phyloP scores from a whole-genome alignment of 1,140 invertebrate genomes.

The Anthonomus grandis region DNA sequence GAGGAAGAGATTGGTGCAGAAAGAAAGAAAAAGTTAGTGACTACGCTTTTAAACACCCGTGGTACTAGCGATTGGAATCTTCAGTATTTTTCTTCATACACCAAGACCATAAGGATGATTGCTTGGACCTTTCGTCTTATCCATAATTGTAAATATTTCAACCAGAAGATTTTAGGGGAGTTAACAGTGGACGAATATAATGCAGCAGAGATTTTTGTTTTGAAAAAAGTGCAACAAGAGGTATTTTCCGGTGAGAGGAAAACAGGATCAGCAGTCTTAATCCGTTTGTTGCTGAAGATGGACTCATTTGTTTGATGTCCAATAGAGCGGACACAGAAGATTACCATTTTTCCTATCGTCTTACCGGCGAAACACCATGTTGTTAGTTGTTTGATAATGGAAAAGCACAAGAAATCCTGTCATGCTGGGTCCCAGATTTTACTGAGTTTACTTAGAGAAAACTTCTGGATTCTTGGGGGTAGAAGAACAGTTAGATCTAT shows the following conservation, averaged over 20 bases:
- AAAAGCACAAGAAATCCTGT: constrained; percentile 7
- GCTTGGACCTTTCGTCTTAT: constrained; percentile 36
- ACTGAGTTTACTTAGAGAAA: constrained; percentile 15
- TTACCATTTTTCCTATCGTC: constrained; percentile 32
- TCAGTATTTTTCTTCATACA: constrained; percentile 32
- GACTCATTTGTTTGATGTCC: constrained; percentile 30
- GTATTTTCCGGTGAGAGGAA: not conserved
- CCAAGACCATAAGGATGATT: constrained; percentile 34
- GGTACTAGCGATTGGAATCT: no score
- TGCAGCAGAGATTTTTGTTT: constrained; percentile 26
- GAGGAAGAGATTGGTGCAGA: no score
- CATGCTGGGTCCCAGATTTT: constrained; percentile 23
- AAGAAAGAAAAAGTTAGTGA: no score
- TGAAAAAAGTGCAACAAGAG: constrained; percentile 9
- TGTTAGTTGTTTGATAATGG: constrained; percentile 14
- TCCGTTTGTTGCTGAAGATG: not conserved
- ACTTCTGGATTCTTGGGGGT: constrained; percentile 28
- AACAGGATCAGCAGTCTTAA: not conserved
- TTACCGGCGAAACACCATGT: constrained; percentile 33
- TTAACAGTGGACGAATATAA: constrained; percentile 28
- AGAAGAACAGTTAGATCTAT: constrained; percentile 31
- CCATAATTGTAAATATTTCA: constrained; percentile 26
- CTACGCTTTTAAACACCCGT: no score
- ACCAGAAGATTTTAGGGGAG: constrained; percentile 20
- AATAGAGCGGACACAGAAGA: constrained; percentile 33